phyloP scores from a whole-genome alignment of 1,140 invertebrate species.

The Trachymyrmex septentrionalis region DNA sequence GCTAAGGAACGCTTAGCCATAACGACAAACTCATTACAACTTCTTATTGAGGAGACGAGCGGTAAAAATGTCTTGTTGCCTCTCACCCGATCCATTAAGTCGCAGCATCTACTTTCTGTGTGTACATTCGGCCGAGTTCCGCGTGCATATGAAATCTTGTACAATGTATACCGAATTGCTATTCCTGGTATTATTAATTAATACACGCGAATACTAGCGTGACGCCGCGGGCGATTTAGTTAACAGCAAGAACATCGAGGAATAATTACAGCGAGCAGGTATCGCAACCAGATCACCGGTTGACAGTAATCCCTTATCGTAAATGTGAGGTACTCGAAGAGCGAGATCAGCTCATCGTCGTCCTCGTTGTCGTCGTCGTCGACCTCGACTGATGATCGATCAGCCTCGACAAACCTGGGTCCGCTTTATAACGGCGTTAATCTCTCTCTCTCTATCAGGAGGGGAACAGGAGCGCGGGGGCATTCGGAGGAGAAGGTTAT shows the following conservation, averaged over 20 bases:
- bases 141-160: constrained; percentile 31
- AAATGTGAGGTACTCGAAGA: constrained; percentile 49
- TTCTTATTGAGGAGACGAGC: constrained; percentile 14
- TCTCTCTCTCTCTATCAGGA: constrained; percentile 72
- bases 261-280: constrained; percentile 61
- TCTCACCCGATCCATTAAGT: constrained; percentile 40
- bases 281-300: constrained; percentile 31
- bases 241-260: constrained; percentile 52
- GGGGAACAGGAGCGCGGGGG: constrained; percentile 44
- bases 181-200: constrained; percentile 49
- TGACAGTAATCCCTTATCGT: constrained; percentile 65
- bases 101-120: constrained; percentile 42
- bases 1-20: constrained; percentile 32
- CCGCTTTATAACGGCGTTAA: constrained; percentile 72
- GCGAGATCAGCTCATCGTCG: constrained; percentile 30
- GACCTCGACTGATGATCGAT: constrained; percentile 70
- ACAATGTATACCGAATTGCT: constrained; percentile 40
- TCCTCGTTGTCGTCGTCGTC: constrained; percentile 33
- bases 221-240: constrained; percentile 25
- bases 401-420: constrained; percentile 70
- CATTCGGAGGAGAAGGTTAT: constrained; percentile 42
- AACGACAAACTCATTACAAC: constrained; percentile 44
- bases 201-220: constrained; percentile 38
- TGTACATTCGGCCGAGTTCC: background rate
- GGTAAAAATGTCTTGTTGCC: constrained; percentile 31